These are phyloP conservation scores for Zaprionus obscuricornis DNA, from an alignment of 2,888 invertebrate genomes.

Conservation along the genomic window DNA sequence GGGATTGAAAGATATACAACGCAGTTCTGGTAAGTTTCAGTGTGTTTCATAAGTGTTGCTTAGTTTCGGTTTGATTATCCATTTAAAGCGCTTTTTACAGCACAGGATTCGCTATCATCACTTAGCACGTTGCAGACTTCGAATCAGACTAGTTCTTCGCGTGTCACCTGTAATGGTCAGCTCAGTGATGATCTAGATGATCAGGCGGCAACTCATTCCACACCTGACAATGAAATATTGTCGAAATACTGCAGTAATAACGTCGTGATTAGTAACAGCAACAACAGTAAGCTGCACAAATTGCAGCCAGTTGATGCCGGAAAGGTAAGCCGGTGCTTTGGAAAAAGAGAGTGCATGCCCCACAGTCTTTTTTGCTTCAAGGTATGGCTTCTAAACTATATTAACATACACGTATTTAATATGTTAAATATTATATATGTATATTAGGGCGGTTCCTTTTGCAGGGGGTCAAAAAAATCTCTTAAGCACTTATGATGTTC, in stretches of 20 bases:
- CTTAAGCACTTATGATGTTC: too few species aligned
- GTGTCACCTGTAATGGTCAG: conserved; percentile 60
- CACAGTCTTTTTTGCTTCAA: conserved; percentile 93
- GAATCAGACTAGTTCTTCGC: conserved; percentile 55
- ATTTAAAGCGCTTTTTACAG: conserved; percentile 57
- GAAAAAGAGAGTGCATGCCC: conserved; percentile 93
- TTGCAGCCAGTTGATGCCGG: conserved; percentile 75
- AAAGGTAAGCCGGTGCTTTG: conserved; percentile 88
- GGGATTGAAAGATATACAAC: conserved; percentile 83
- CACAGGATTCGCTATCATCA: conserved; percentile 72
- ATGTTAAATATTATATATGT: conserved; percentile 70
- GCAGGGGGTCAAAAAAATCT: too few species aligned
- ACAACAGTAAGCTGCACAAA: conserved; percentile 63
- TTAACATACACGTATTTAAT: conserved; percentile 83
- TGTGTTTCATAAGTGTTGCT: not conserved
- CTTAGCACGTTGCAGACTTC: conserved; percentile 67
- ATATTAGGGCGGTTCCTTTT: too few species aligned
- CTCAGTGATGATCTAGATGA: conserved; percentile 36
- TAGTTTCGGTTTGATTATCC: not conserved
- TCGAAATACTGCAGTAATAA: conserved; percentile 44
- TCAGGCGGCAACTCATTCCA: conserved; percentile 23
- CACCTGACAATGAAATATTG: conserved; percentile 24
- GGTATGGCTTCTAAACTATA: conserved; percentile 86
- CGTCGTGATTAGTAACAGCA: conserved; percentile 29
- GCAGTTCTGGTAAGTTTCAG: conserved; percentile 80